These are phyloP conservation scores for Brienomyrus brachyistius DNA, from an alignment of 2,113 vertebrate genomes.

Conservation along the genomic window DNA sequence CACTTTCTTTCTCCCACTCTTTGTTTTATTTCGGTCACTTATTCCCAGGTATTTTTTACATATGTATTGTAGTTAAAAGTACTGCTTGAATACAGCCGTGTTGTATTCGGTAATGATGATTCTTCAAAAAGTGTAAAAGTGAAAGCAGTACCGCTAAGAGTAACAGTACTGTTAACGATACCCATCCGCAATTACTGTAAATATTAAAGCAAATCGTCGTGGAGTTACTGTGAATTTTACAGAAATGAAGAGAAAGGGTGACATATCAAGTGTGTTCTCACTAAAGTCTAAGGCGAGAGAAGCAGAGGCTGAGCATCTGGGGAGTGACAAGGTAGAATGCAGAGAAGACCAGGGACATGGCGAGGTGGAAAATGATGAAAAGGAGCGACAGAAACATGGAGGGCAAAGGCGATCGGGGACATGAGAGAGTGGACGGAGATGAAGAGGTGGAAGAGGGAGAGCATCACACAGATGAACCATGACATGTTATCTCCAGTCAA, in stretches of 20 bases:
- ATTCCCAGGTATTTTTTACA: neutral
- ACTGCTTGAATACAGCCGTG: neutral
- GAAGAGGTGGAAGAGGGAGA: no score
- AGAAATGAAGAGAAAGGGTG: neutral
- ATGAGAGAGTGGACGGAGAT: no score
- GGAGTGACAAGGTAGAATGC: no score
- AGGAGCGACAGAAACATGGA: neutral
- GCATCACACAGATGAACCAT: neutral
- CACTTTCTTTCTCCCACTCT: neutral
- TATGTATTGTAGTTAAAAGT: neutral
- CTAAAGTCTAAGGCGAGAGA: no score
- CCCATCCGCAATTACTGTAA: neutral
- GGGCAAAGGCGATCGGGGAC: neutral
- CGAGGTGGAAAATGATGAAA: no score
- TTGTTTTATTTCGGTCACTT: neutral
- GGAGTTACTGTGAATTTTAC: neutral
- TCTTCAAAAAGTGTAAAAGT: neutral
- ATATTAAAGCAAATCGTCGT: neutral
- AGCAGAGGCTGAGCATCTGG: no score
- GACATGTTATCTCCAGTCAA: neutral
- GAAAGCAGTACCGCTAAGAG: neutral
- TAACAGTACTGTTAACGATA: neutral
- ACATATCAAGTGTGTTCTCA: no score
- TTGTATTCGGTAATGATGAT: neutral
- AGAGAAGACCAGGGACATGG: no score